Evolutionary conservation across 2,113 vertebrate species (phyloP).

Genomic region (Arothron firmamentum): DNA sequence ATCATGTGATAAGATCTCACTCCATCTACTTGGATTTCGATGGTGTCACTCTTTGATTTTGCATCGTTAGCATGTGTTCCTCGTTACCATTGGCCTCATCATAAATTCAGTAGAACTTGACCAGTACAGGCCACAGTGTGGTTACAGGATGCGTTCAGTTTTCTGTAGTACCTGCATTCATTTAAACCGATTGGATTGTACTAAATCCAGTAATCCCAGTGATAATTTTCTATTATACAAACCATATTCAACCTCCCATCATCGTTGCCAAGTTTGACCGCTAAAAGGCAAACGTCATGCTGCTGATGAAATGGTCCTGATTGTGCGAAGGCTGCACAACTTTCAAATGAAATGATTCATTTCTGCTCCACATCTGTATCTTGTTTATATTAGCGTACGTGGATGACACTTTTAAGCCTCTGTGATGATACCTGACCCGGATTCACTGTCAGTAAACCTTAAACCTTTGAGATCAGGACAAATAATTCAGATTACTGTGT

Average conservation of each 20-base stretch:
- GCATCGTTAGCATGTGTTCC: slow-evolving; percentile 43
- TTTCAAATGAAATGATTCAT: slow-evolving; percentile 30
- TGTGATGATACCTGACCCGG: not conserved
- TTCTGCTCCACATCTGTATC: slow-evolving; percentile 16
- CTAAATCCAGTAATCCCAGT: slow-evolving; percentile 13
- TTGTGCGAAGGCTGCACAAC: not conserved
- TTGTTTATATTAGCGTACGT: slow-evolving; percentile 24
- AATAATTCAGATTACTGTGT: slow-evolving; percentile 19
- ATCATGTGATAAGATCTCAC: slow-evolving; percentile 42
- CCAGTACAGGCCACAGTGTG: slow-evolving; percentile 22
- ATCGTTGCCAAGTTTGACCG: slow-evolving; percentile 8
- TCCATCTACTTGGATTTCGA: slow-evolving; percentile 31
- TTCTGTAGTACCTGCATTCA: slow-evolving; percentile 16
- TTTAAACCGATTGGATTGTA: slow-evolving; percentile 23
- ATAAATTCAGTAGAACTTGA: not conserved
- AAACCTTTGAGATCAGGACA: slow-evolving; percentile 1
- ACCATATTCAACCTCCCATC: slow-evolving; percentile 23
- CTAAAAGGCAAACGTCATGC: not conserved
- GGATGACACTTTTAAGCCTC: slow-evolving; percentile 15
- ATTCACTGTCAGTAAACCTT: slow-evolving; percentile 13
- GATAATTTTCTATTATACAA: slow-evolving; percentile 16
- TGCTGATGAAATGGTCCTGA: slow-evolving; percentile 10
- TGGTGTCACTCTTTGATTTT: slow-evolving; percentile 37
- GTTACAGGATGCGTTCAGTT: slow-evolving; percentile 1
- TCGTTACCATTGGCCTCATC: not conserved